Percentiles rank a stretch among this genome's conserved stretches.
Conservation (phyloP, 2,888 invertebrate species). For the Helleia helle region DNA sequence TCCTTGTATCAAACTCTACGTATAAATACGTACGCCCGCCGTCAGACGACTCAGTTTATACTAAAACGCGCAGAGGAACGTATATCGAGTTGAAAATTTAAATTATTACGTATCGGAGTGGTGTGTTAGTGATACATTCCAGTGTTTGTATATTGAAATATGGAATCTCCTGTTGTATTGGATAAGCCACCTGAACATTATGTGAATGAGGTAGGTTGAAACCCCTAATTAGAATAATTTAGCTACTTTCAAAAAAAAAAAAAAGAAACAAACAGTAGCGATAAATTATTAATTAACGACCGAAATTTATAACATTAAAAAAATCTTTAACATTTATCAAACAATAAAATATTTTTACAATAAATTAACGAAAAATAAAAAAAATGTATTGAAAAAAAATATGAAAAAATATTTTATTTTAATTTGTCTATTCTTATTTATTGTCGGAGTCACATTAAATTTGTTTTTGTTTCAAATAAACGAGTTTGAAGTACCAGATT, state of each 20-base stretch:
- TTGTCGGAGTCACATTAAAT: too few relatives aligned
- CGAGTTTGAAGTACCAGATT: too few relatives aligned
- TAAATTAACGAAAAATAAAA: too few relatives aligned
- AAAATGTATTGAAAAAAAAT: too few relatives aligned
- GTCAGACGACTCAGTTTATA: conserved; percentile 47
- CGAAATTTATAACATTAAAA: too few relatives aligned
- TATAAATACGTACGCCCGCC: conserved; percentile 47
- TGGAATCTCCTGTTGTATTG: conserved; percentile 77
- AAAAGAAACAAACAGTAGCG: too few relatives aligned
- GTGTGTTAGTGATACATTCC: conserved; percentile 57
- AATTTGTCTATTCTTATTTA: too few relatives aligned
- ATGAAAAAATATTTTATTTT: too few relatives aligned
- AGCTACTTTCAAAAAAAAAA: background rate
- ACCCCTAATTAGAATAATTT: conserved; percentile 11
- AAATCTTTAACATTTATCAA: too few relatives aligned
- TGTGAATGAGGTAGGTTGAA: conserved; percentile 72
- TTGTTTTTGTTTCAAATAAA: too few relatives aligned
- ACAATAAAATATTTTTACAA: too few relatives aligned
- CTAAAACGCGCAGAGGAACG: conserved; percentile 37
- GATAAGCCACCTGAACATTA: conserved; percentile 76
- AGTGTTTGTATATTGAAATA: conserved; percentile 46
- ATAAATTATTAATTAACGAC: too few relatives aligned
- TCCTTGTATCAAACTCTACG: conserved; percentile 23
- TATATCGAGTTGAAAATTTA: conserved; percentile 26
- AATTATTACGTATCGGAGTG: conserved; percentile 34